A percentile compares a stretch with the other conserved stretches of the same genome.
These are phyloP conservation scores for Torymus aiolomorphi DNA, from an alignment of 2,888 invertebrate genomes.

Conservation along the genomic window DNA sequence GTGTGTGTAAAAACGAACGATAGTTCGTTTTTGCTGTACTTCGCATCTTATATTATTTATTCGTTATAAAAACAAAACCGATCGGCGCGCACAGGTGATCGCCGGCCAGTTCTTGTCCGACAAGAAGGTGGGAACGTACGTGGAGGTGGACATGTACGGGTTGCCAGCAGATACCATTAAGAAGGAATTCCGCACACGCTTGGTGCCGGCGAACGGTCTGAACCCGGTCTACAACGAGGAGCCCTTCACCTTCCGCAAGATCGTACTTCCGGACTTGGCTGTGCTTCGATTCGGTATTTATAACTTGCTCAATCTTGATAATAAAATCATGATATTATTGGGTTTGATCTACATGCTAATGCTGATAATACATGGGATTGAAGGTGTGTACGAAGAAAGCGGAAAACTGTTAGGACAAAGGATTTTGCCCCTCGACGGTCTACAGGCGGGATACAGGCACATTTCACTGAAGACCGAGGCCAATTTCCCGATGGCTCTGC, in stretches of 20 bases:
- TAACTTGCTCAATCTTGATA: not conserved
- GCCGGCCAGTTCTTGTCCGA: constrained; percentile 85
- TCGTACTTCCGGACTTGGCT: constrained; percentile 84
- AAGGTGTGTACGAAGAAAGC: constrained; percentile 82
- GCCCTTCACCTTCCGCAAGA: constrained; percentile 84
- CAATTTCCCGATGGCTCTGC: constrained; percentile 83
- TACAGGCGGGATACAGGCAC: constrained; percentile 83
- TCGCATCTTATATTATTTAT: not conserved
- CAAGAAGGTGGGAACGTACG: constrained; percentile 84
- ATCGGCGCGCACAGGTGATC: constrained; percentile 77
- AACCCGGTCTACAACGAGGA: constrained; percentile 86
- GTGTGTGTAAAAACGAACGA: too few species aligned
- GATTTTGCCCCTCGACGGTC: constrained; percentile 83
- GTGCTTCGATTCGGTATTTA: constrained; percentile 80
- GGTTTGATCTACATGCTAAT: not conserved
- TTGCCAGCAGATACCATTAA: constrained; percentile 85
- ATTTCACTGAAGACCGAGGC: constrained; percentile 84
- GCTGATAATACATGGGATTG: not conserved
- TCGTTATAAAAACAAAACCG: not conserved
- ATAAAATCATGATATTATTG: too few species aligned
- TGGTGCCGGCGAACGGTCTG: constrained; percentile 82
- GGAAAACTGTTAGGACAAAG: constrained; percentile 83
- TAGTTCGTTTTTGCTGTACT: too few species aligned
- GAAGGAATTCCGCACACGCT: constrained; percentile 82
- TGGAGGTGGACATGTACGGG: constrained; percentile 86